Percentiles rank a stretch among this genome's conserved stretches.
These are phyloP conservation scores for Pseudeuparius sepicola DNA, from an alignment of 2,888 invertebrate species.

Conservation along the genomic window DNA sequence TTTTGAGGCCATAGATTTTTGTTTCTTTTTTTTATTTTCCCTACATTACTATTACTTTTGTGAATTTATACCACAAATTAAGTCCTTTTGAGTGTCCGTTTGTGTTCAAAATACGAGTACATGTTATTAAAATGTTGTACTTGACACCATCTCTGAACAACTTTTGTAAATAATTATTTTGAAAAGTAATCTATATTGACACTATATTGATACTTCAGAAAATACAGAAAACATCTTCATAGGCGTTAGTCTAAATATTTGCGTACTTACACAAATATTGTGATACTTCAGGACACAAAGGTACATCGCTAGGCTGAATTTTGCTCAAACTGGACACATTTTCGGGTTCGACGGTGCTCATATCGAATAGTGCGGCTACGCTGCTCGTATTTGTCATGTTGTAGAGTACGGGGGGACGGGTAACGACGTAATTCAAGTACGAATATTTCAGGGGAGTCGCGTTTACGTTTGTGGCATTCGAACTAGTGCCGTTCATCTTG, in stretches of 20 bases:
- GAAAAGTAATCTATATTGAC: too few species aligned
- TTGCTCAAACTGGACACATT: background rate
- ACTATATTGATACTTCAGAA: too few species aligned
- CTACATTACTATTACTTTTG: background rate
- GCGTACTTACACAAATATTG: conserved; percentile 56
- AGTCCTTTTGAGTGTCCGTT: too few species aligned
- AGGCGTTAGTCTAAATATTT: too few species aligned
- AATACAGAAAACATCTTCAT: too few species aligned
- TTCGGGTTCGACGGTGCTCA: too few species aligned
- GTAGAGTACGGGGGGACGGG: conserved; percentile 21
- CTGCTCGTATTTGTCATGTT: conserved; percentile 16
- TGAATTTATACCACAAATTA: background rate
- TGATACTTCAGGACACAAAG: conserved; percentile 51
- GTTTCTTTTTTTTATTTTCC: too few species aligned
- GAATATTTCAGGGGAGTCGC: conserved; percentile 17
- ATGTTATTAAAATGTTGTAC: too few species aligned
- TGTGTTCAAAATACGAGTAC: too few species aligned
- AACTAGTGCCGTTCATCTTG: conserved; percentile 19
- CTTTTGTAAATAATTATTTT: too few species aligned
- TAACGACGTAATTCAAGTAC: conserved; percentile 22
- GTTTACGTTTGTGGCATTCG: conserved; percentile 15
- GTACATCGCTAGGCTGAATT: conserved; percentile 28
- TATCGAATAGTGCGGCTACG: conserved; percentile 16
- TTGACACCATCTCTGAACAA: too few species aligned
- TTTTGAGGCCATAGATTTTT: too few species aligned